phyloP scores from a whole-genome alignment of 2,888 invertebrate genomes.

The Homarus gammarus region DNA sequence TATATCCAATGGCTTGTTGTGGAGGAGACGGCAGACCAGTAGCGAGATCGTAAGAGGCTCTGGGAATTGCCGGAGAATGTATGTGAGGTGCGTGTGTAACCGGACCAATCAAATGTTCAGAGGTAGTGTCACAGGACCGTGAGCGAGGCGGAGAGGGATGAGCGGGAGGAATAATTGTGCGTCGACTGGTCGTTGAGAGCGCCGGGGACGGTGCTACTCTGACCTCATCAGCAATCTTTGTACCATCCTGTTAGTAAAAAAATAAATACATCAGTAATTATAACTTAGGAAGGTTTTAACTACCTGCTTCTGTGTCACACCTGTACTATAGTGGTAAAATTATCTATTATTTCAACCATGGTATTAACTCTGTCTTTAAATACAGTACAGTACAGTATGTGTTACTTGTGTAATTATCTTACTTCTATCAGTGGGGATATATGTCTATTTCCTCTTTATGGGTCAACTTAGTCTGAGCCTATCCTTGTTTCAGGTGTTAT shows the following conservation, averaged over 20 bases:
- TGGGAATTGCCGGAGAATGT: constrained; percentile 49
- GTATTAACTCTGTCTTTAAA: no score
- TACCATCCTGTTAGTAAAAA: constrained; percentile 35
- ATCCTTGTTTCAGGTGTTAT: no score
- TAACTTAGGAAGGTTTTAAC: no score
- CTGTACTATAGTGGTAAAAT: no score
- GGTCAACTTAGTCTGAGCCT: no score
- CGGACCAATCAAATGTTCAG: constrained; percentile 57
- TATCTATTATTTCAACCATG: no score
- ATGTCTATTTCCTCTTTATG: no score
- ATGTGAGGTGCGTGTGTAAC: constrained; percentile 26
- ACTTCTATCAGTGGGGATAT: no score
- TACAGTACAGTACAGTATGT: no score
- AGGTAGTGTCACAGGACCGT: constrained; percentile 46
- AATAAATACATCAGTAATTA: no score
- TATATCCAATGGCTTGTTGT: constrained; percentile 63
- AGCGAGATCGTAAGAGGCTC: constrained; percentile 51
- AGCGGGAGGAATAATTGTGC: constrained; percentile 72
- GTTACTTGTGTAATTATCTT: no score
- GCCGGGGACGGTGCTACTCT: constrained; percentile 50
- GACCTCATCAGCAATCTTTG: constrained; percentile 28
- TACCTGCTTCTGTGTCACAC: no score
- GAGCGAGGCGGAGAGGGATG: constrained; percentile 69
- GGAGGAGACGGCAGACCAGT: constrained; percentile 60
- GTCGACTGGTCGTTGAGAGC: constrained; percentile 52